Conservation (phyloP, 2,888 invertebrate genomes). For the Druceiella hillmani region DNA sequence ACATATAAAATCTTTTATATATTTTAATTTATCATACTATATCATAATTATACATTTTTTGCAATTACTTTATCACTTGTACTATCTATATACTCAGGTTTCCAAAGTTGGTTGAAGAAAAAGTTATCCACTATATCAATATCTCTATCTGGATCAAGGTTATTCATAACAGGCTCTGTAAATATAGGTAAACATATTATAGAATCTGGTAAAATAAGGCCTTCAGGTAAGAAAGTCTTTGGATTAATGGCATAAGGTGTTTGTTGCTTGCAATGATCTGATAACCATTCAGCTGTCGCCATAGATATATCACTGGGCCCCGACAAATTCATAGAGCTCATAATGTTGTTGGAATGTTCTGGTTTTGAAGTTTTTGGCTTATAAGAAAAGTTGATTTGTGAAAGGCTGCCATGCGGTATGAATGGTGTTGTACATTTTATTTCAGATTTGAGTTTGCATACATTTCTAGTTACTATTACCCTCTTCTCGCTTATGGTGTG, state of each 20-base stretch:
- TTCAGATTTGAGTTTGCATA: background rate
- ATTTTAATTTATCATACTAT: no score
- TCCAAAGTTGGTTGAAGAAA: slow-evolving; percentile 51
- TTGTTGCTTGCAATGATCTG: slow-evolving; percentile 30
- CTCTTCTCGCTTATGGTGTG: slow-evolving; percentile 51
- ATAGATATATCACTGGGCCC: slow-evolving; percentile 16
- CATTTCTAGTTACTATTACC: slow-evolving; percentile 27
- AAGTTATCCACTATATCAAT: slow-evolving; percentile 49
- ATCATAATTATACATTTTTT: slow-evolving; percentile 1
- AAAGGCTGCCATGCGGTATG: no score
- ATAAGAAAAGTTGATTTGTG: background rate
- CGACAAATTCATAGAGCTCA: background rate
- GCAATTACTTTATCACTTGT: slow-evolving; percentile 6
- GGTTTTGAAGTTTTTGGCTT: background rate
- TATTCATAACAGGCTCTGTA: slow-evolving; percentile 27
- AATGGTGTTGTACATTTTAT: background rate
- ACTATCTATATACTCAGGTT: slow-evolving; percentile 45
- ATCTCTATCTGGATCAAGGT: slow-evolving; percentile 38
- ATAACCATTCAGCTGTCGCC: slow-evolving; percentile 18
- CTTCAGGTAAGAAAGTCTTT: slow-evolving; percentile 34
- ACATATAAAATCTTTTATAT: no score
- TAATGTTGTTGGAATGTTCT: slow-evolving; percentile 12
- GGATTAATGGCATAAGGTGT: slow-evolving; percentile 22
- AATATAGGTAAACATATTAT: slow-evolving; percentile 41
- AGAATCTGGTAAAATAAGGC: slow-evolving; percentile 38